Conservation (phyloP, 2,113 vertebrate genomes). For the Zosterops pallidus region DNA sequence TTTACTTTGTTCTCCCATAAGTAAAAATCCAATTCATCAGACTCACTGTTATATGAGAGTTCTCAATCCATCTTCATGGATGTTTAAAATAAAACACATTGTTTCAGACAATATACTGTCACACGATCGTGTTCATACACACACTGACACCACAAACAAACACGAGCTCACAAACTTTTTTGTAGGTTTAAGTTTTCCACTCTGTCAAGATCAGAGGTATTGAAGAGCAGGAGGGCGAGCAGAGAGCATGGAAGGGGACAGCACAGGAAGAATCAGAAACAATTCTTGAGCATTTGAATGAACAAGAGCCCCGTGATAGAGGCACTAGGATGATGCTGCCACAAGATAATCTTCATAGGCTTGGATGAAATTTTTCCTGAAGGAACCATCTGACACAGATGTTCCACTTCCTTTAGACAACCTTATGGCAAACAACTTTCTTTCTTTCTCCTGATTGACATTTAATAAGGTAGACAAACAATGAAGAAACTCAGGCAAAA, state of each 20-base stretch:
- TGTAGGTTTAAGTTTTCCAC: neutral
- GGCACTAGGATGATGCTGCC: conserved; percentile 20
- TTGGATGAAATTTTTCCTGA: neutral
- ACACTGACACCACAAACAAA: neutral
- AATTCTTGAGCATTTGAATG: neutral
- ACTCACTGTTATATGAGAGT: neutral
- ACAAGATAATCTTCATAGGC: conserved; percentile 18
- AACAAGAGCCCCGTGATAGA: conserved; percentile 3
- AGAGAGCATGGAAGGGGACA: conserved; percentile 7
- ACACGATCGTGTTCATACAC: neutral
- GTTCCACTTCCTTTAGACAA: neutral
- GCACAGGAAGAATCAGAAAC: conserved; percentile 33
- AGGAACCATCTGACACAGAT: neutral
- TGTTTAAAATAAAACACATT: neutral
- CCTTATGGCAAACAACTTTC: neutral
- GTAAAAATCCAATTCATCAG: neutral
- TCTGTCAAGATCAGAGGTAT: neutral
- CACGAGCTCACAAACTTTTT: neutral
- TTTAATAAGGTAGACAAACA: neutral
- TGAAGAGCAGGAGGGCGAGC: neutral
- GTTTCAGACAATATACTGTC: neutral
- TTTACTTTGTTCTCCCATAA: neutral
- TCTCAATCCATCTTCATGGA: neutral
- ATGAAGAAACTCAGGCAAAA: neutral
- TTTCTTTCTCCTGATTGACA: neutral